Evolutionary conservation across 2,888 invertebrate species (phyloP).

Genomic region (Panorpa germanica): DNA sequence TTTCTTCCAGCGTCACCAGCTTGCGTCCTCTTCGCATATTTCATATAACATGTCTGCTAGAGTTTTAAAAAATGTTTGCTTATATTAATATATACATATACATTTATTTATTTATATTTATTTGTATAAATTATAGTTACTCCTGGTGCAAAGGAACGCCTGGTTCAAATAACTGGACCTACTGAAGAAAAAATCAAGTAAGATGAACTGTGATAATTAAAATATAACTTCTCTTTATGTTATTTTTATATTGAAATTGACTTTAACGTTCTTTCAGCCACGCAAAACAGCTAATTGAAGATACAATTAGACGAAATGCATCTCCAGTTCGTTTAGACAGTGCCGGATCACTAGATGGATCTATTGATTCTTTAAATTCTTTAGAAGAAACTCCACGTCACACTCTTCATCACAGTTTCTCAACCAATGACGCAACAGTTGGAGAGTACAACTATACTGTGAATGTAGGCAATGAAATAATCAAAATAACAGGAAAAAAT

Average conservation of each 20-base stretch:
- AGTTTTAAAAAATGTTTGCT: slow-evolving; percentile 13
- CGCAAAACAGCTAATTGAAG: slow-evolving; percentile 85
- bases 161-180: slow-evolving; percentile 89
- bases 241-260: slow-evolving; percentile 7
- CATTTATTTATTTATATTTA: slow-evolving; percentile 8
- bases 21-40: slow-evolving; percentile 5
- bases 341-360: slow-evolving; percentile 31
- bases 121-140: slow-evolving; percentile 47
- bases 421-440: slow-evolving; percentile 65
- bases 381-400: slow-evolving; percentile 50
- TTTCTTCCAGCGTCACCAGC: neutral
- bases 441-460: slow-evolving; percentile 83
- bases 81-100: slow-evolving; percentile 1
- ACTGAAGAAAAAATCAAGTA: slow-evolving; percentile 86
- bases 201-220: slow-evolving; percentile 20
- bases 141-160: slow-evolving; percentile 84
- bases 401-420: slow-evolving; percentile 53
- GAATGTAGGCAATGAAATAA: slow-evolving; percentile 59
- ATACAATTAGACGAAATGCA: slow-evolving; percentile 87
- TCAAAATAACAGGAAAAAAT: slow-evolving; percentile 73
- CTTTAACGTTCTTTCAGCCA: slow-evolving; percentile 33
- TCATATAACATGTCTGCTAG: slow-evolving; percentile 8
- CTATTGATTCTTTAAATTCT: slow-evolving; percentile 56
- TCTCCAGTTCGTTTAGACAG: slow-evolving; percentile 65
- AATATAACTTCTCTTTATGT: slow-evolving; percentile 8